A percentile compares a stretch with the other conserved stretches of the same genome.
phyloP scores from a whole-genome alignment of 92 coral and sea anemone species.

The Porites evermanni region DNA sequence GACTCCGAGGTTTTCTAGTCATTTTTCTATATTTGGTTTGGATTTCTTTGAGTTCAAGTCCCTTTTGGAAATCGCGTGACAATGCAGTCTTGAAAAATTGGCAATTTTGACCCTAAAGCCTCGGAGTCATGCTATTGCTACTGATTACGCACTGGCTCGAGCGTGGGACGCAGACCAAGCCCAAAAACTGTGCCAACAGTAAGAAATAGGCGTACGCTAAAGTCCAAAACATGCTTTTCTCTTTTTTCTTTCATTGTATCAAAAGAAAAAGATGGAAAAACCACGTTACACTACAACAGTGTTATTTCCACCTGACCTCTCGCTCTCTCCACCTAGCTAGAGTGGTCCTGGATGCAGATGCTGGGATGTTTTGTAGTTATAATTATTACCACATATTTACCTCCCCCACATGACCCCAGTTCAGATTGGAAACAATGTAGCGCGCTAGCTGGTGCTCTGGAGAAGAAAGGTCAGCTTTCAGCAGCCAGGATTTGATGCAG shows the following conservation, averaged over 20 bases:
- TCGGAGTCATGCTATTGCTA: no score
- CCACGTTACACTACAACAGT: neutral
- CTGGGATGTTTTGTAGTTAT: neutral
- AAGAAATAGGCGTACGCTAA: no score
- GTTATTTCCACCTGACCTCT: neutral
- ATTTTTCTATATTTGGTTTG: no score
- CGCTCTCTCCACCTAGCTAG: neutral
- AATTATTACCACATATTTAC: constrained; percentile 5
- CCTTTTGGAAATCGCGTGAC: no score
- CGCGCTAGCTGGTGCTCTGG: constrained; percentile 94
- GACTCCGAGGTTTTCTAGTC: no score
- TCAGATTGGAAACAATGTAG: constrained; percentile 80
- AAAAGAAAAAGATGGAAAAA: no score
- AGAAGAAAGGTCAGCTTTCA: constrained; percentile 88
- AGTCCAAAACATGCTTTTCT: neutral
- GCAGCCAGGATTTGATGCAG: constrained; percentile 86
- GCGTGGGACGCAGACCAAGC: no score
- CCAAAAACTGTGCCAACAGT: no score
- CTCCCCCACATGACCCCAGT: constrained; percentile 92
- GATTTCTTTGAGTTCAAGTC: no score
- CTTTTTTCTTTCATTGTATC: neutral
- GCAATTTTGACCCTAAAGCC: no score
- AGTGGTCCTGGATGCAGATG: neutral
- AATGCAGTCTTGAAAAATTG: no score
- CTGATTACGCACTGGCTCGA: no score